Percentiles rank a stretch among this genome's conserved stretches.
These are phyloP conservation scores for Rotaria sp. DNA, from an alignment of 2,888 invertebrate genomes.

Conservation along the genomic window DNA sequence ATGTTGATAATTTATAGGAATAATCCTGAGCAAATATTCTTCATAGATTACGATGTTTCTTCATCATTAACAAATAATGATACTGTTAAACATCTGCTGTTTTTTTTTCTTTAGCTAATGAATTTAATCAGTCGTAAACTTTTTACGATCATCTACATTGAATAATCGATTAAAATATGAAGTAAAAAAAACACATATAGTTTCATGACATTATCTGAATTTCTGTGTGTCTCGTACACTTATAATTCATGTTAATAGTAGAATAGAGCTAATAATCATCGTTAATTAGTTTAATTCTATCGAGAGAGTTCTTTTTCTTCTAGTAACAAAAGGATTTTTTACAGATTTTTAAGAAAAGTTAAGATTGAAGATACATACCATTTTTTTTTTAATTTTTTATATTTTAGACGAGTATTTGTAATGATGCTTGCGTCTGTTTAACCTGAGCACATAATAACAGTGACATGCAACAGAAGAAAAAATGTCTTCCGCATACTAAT, in stretches of 20 bases:
- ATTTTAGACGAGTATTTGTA: background rate
- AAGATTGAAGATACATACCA: background rate
- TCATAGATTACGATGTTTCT: background rate
- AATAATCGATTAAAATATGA: too few relatives aligned
- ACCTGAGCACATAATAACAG: background rate
- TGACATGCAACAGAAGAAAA: background rate
- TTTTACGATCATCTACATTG: too few relatives aligned
- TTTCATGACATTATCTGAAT: too few relatives aligned
- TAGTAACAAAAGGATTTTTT: too few relatives aligned
- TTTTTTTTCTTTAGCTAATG: too few relatives aligned
- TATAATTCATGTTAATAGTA: background rate
- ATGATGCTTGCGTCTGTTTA: background rate
- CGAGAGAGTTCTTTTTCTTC: background rate
- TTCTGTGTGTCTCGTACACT: background rate
- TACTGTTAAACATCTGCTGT: too few relatives aligned
- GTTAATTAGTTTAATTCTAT: background rate
- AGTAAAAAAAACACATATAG: too few relatives aligned
- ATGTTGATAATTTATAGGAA: background rate
- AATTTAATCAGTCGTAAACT: too few relatives aligned
- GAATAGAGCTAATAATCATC: background rate
- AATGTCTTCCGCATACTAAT: background rate
- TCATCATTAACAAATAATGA: background rate
- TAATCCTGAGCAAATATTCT: background rate
- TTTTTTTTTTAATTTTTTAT: background rate
- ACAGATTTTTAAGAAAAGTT: background rate